phyloP scores from a whole-genome alignment of 2,797 vertebrate species.

The Rhabdophis nuchalis region DNA sequence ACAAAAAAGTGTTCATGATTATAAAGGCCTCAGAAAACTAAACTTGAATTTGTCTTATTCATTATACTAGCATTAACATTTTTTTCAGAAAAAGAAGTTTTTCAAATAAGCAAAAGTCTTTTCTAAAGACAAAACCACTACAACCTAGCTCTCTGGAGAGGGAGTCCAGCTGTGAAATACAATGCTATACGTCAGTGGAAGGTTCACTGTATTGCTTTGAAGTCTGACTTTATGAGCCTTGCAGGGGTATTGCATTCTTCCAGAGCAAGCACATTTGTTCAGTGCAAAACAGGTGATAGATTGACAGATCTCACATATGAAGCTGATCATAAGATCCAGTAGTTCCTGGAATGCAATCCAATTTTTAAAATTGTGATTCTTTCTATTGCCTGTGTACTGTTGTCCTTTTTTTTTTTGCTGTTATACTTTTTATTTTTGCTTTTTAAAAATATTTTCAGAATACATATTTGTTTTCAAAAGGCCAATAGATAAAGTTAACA shows the following conservation, averaged over 20 bases:
- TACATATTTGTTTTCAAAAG: constrained; percentile 1
- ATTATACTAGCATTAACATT: constrained; percentile 48
- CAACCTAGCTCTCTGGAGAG: background rate
- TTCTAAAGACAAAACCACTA: constrained; percentile 48
- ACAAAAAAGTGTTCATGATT: background rate
- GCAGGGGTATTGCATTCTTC: constrained; percentile 25
- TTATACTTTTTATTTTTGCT: background rate
- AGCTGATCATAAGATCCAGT: constrained; percentile 12
- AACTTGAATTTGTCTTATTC: constrained; percentile 45
- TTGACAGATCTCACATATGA: constrained; percentile 31
- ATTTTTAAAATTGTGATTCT: constrained; percentile 20
- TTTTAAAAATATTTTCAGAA: background rate
- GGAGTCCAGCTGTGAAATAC: constrained; percentile 52
- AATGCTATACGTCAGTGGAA: constrained; percentile 39
- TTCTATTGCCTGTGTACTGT: background rate
- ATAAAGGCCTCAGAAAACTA: background rate
- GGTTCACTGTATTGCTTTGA: constrained; percentile 50
- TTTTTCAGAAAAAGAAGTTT: constrained; percentile 40
- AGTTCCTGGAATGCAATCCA: constrained; percentile 15
- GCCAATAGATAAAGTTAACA: background rate
- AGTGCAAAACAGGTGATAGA: constrained; percentile 38
- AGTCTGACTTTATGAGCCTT: constrained; percentile 3
- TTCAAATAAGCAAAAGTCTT: constrained; percentile 45
- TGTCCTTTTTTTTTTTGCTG: constrained; percentile 6
- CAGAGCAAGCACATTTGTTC: constrained; percentile 21